Conservation (phyloP, 2,113 vertebrate species). For the Bubalus kerabau region DNA sequence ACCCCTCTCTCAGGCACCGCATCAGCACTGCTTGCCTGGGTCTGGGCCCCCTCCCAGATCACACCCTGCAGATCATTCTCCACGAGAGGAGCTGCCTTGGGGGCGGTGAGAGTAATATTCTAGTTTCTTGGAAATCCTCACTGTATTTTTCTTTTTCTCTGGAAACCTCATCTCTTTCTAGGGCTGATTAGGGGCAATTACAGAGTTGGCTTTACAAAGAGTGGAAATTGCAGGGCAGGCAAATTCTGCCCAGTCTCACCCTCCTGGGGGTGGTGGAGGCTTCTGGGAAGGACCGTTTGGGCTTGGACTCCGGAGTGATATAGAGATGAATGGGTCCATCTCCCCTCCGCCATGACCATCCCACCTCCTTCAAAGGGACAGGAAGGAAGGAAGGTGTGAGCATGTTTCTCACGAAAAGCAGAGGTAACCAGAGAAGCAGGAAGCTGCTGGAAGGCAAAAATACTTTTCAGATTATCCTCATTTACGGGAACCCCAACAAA, state of each 20-base stretch:
- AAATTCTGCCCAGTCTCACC: not conserved
- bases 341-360: not conserved
- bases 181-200: not conserved
- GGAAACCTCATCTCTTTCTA: not conserved
- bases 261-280: not conserved
- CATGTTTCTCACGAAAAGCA: not conserved
- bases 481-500: not conserved
- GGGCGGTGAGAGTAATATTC: not conserved
- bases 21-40: not conserved
- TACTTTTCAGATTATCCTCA: constrained; percentile 7
- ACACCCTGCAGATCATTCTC: not conserved
- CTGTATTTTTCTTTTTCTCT: not conserved
- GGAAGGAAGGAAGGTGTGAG: not conserved
- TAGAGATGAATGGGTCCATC: not conserved
- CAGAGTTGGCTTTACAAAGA: not conserved
- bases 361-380: not conserved
- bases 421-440: not conserved
- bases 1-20: too few species aligned
- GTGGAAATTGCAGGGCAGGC: not conserved
- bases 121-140: not conserved
- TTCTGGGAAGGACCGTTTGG: not conserved
- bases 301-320: not conserved
- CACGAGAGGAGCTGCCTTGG: not conserved
- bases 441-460: not conserved
- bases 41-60: not conserved